phyloP scores from a whole-genome alignment of 2,113 vertebrate species.

The Phyllostomus discolor region DNA sequence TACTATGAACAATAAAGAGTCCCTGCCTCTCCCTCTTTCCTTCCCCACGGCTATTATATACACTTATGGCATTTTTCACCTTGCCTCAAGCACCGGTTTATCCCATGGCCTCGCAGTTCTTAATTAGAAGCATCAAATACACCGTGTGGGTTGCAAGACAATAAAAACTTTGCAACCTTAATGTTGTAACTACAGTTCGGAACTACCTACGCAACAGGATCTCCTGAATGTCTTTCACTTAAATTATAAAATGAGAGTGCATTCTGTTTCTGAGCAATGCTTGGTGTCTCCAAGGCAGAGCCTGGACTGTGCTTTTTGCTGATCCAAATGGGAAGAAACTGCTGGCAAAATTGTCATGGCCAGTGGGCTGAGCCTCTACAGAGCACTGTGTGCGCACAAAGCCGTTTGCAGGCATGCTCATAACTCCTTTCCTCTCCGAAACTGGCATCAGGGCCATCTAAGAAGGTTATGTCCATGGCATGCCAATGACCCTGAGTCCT shows the following conservation, averaged over 20 bases:
- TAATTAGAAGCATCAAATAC: neutral
- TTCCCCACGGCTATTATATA: neutral
- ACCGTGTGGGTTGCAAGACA: neutral
- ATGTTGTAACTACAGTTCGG: neutral
- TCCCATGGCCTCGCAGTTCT: neutral
- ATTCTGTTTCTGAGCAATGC: neutral
- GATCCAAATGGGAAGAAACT: neutral
- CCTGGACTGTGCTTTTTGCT: neutral
- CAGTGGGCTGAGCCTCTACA: neutral
- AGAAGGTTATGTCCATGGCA: neutral
- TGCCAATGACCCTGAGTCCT: rapidly evolving
- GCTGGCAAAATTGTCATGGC: neutral
- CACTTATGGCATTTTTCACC: neutral
- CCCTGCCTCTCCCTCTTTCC: neutral
- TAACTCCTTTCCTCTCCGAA: neutral
- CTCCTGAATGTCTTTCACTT: neutral
- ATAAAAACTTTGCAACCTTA: neutral
- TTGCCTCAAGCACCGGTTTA: neutral
- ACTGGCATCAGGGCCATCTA: neutral
- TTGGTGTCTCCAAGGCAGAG: neutral
- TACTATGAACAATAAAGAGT: neutral
- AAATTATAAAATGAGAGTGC: neutral
- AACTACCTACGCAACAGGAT: neutral
- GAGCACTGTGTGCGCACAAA: neutral
- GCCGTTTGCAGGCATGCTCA: neutral